phyloP scores from a whole-genome alignment of 2,888 invertebrate species.

The Agonopterix heracliana region DNA sequence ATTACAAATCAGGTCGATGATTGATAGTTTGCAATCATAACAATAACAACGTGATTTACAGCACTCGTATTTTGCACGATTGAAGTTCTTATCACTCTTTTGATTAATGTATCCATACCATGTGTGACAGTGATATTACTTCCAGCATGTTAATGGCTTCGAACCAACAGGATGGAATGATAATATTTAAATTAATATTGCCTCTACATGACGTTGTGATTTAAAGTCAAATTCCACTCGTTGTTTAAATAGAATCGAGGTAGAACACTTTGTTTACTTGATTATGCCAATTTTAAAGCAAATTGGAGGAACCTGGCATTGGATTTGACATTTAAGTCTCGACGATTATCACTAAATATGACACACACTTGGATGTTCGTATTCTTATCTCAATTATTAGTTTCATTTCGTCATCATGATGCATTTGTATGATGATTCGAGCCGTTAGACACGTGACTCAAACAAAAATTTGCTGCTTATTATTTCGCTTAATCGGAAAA shows the following conservation, averaged over 20 bases:
- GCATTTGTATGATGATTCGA: too few relatives aligned
- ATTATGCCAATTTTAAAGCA: too few relatives aligned
- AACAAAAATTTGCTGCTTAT: too few relatives aligned
- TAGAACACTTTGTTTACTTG: background rate
- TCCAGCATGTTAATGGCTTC: constrained; percentile 15
- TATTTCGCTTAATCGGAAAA: too few relatives aligned
- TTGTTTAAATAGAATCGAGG: background rate
- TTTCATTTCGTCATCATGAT: too few relatives aligned
- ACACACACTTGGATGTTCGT: too few relatives aligned
- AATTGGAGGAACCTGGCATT: too few relatives aligned
- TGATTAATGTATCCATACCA: constrained; percentile 62
- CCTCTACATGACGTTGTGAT: constrained; percentile 3
- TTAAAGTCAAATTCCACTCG: constrained; percentile 2
- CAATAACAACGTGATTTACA: constrained; percentile 57
- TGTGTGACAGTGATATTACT: constrained; percentile 42
- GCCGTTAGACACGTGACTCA: too few relatives aligned
- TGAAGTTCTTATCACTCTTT: constrained; percentile 51
- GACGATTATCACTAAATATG: too few relatives aligned
- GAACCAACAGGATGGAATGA: constrained; percentile 8
- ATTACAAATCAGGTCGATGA: constrained; percentile 7
- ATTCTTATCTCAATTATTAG: too few relatives aligned
- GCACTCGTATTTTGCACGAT: constrained; percentile 44
- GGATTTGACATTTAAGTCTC: too few relatives aligned
- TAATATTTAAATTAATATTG: constrained; percentile 15
- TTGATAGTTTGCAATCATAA: constrained; percentile 23